Percentiles rank a stretch among this genome's conserved stretches.
Evolutionary conservation across 2,113 vertebrate species (phyloP).

Genomic region (Pardalotus punctatus): DNA sequence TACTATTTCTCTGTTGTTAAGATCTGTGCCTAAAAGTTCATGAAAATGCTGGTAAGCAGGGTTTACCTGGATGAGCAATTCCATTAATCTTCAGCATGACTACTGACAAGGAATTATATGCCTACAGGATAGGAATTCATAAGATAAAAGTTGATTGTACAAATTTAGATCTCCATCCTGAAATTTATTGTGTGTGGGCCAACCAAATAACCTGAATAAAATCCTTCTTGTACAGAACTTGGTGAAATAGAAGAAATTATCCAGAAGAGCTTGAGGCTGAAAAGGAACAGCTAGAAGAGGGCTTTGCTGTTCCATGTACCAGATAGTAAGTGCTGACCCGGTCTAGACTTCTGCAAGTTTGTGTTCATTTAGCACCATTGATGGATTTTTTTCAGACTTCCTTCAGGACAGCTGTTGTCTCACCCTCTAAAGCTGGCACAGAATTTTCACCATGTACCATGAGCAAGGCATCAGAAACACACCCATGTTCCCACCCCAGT

Average conservation of each 20-base stretch:
- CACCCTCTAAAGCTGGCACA: background rate
- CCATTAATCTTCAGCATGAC: background rate
- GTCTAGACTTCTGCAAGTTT: background rate
- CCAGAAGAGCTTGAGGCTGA: background rate
- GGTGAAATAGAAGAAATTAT: background rate
- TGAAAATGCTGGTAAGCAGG: background rate
- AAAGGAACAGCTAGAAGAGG: background rate
- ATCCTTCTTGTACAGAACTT: background rate
- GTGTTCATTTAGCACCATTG: background rate
- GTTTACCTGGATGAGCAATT: background rate
- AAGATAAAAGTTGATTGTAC: background rate
- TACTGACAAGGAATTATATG: background rate
- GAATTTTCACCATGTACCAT: background rate
- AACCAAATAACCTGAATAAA: background rate
- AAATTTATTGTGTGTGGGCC: background rate
- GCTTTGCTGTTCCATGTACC: background rate
- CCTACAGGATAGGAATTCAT: background rate
- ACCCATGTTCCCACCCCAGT: rapidly evolving
- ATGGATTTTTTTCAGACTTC: background rate
- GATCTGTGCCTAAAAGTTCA: background rate
- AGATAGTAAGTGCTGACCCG: background rate
- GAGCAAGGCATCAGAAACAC: background rate
- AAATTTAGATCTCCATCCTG: background rate
- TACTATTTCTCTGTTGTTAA: background rate
- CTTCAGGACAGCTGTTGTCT: background rate